Base-by-base conservation (phyloP, 2,113 vertebrate genomes). In the Eleginops maclovinus region DNA sequence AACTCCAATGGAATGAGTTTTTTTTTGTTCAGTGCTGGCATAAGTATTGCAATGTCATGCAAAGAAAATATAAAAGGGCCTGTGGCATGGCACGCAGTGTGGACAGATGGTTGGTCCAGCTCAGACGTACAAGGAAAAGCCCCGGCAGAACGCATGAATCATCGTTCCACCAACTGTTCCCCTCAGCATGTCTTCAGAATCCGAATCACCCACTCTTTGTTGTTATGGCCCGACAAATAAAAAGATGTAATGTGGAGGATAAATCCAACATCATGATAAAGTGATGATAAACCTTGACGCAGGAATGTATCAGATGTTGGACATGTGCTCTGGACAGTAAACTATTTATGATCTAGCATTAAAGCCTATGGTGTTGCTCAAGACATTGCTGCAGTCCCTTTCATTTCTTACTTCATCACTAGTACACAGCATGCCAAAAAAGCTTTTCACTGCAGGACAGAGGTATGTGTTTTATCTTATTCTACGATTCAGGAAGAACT, bases 71-170 rank as follows among this genome's bases (percentile, higher is more conserved):
- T 64, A 62, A 71, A 79, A 72, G 47, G 73, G 80, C 88, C 84
- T 79, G 64, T 88, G 89, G 90, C 74, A 13, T 68, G 63, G 36
- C 69, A 79, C 71, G 71, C 82, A 69, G 66, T 3, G 78, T 62
- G 82, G 87, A 82, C 83, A 92, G 88, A 85, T 89, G 87, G 89
- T 79, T 77, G 72, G 55, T 86, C 75, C 82, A 66, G 75, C 85
- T 85, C 80, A 21, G 75, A 64, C 43, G 40, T 63, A 84, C 55
- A 56, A 72, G 85, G 80, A 85, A 86, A 85, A 88, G 80, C 86
- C 87, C 89, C 82, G 62, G 79, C 79, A 92, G 77, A 88, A 79
- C 14, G 75, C 61, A 82, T 89, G 89, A 92, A 85, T 92, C 88
- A 91, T 81, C 80, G 26, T 77, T 82, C 79, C 58, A 78, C 86